These are phyloP conservation scores for Desmophyllum pertusum DNA, from an alignment of 92 coral and sea anemone genomes.

Conservation along the genomic window DNA sequence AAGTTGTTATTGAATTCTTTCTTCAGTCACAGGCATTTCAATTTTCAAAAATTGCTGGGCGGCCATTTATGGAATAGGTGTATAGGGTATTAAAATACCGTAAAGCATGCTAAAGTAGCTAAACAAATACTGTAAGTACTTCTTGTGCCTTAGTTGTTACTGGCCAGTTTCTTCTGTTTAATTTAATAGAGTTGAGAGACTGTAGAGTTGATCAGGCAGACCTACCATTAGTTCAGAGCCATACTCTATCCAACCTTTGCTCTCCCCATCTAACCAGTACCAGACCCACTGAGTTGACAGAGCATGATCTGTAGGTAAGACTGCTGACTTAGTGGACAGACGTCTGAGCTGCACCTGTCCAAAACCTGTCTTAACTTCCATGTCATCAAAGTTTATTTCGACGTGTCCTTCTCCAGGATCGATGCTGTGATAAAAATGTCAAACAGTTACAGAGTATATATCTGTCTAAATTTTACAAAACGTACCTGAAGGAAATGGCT, in stretches of 20 bases:
- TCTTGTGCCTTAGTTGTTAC: not conserved
- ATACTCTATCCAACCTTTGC: constrained; percentile 61
- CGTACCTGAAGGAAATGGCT: too few species aligned
- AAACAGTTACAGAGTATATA: not conserved
- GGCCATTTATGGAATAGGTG: too few species aligned
- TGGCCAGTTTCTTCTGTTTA: not conserved
- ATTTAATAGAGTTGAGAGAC: not conserved
- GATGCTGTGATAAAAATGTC: constrained; percentile 22
- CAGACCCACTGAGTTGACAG: constrained; percentile 79
- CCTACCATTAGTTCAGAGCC: constrained; percentile 26
- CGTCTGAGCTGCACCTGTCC: constrained; percentile 47
- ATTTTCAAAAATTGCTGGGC: too few species aligned
- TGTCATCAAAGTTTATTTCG: constrained; percentile 44
- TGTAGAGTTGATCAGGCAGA: not conserved
- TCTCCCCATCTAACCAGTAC: constrained; percentile 66
- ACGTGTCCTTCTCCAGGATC: constrained; percentile 48
- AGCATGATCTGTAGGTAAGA: constrained; percentile 39
- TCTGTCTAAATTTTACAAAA: too few species aligned
- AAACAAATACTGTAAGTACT: too few species aligned
- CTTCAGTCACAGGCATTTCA: too few species aligned
- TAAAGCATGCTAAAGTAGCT: too few species aligned
- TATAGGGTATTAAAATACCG: too few species aligned
- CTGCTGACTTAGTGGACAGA: constrained; percentile 67
- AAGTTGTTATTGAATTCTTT: too few species aligned
- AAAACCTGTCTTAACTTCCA: constrained; percentile 51